Conservation (phyloP, 2,797 vertebrate genomes). For the Propithecus perrieri region DNA sequence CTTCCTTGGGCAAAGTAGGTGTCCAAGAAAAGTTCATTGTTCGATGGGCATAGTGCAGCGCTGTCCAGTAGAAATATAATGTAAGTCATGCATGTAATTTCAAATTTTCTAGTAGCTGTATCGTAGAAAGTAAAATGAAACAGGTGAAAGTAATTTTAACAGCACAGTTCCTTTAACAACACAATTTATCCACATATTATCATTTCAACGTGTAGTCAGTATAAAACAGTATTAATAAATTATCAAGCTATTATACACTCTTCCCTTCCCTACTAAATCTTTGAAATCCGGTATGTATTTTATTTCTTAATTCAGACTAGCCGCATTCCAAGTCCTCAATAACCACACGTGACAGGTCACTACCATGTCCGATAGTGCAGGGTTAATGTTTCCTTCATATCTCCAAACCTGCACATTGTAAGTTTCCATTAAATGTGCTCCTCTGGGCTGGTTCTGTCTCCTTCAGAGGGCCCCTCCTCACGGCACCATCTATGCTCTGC, state of each 20-base stretch:
- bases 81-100: neutral
- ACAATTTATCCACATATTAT: neutral
- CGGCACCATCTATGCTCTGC: neutral
- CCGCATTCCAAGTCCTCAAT: neutral
- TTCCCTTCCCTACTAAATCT: neutral
- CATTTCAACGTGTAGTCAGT: neutral
- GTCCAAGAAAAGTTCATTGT: neutral
- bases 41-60: neutral
- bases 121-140: conserved; percentile 36
- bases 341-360: neutral
- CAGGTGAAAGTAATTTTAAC: conserved; percentile 42
- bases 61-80: neutral
- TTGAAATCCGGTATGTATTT: conserved; percentile 16
- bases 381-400: neutral
- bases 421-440: neutral
- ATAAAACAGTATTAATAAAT: neutral
- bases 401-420: neutral
- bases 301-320: conserved; percentile 12
- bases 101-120: neutral
- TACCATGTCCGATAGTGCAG: no score
- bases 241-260: neutral
- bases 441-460: neutral
- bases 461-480: neutral
- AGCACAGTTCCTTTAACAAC: neutral
- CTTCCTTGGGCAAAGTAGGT: conserved; percentile 21